Evolutionary conservation across 1,140 invertebrate genomes (phyloP).

Genomic region (Pentalonia nigronervosa): DNA sequence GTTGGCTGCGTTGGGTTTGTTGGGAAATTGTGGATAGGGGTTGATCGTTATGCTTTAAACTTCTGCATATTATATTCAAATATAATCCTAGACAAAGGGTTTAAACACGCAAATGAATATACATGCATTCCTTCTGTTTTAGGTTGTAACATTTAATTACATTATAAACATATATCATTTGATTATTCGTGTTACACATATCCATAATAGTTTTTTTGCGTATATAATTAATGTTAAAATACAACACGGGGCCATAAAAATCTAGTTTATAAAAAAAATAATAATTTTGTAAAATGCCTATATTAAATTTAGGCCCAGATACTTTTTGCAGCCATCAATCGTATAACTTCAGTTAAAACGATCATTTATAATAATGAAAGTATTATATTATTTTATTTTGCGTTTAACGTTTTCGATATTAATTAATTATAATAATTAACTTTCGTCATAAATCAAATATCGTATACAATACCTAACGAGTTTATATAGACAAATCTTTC

Average conservation of each 20-base stretch:
- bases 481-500: background rate
- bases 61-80: conserved; percentile 32
- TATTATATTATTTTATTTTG: background rate
- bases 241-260: background rate
- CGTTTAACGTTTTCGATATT: background rate
- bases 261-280: background rate
- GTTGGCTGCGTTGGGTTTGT: background rate
- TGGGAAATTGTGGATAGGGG: conserved; percentile 15
- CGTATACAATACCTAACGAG: background rate
- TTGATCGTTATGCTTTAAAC: conserved; percentile 44
- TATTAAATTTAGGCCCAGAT: background rate
- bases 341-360: background rate
- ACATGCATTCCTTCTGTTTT: conserved; percentile 36
- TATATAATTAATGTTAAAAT: background rate
- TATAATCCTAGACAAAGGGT: conserved; percentile 48
- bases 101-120: conserved; percentile 47
- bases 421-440: background rate
- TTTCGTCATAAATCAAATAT: background rate
- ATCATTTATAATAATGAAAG: conserved; percentile 1
- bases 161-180: background rate
- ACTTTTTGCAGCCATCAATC: background rate
- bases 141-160: conserved; percentile 14
- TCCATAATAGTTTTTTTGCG: background rate
- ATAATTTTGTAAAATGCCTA: background rate
- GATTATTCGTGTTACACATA: background rate